These are phyloP conservation scores for Nycticebus coucang DNA, from an alignment of 2,113 vertebrate genomes.

Conservation along the genomic window DNA sequence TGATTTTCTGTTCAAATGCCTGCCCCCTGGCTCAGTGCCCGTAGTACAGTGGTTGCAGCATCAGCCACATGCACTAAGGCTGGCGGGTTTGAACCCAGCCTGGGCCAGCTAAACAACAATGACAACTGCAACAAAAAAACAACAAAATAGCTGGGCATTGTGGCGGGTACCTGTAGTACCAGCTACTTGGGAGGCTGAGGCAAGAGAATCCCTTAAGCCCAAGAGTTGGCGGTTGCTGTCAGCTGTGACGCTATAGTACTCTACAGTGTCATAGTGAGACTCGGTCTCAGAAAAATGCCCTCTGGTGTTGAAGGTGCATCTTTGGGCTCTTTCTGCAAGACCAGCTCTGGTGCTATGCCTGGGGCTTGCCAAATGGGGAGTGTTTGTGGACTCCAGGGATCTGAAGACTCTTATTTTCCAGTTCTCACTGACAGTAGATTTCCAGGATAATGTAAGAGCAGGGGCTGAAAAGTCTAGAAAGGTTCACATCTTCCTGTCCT, in stretches of 20 bases:
- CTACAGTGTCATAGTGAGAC: too few relatives aligned
- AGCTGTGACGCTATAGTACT: too few relatives aligned
- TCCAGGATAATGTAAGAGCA: not conserved
- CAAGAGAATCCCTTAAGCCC: too few relatives aligned
- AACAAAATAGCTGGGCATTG: too few relatives aligned
- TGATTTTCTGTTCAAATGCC: not conserved
- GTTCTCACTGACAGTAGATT: not conserved
- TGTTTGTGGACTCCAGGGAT: not conserved
- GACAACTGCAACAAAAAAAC: too few relatives aligned
- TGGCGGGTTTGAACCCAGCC: too few relatives aligned
- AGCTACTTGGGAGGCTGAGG: too few relatives aligned
- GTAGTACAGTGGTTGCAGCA: too few relatives aligned
- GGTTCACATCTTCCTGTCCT: not conserved
- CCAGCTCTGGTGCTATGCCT: fast-evolving
- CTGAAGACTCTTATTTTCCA: not conserved
- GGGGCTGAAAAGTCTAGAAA: not conserved
- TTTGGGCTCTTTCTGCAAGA: not conserved
- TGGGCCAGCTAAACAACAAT: too few relatives aligned
- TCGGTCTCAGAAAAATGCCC: not conserved
- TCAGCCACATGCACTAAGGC: too few relatives aligned
- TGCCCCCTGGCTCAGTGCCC: slow-evolving; percentile 24
- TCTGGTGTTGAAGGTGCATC: slow-evolving; percentile 7
- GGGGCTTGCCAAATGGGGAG: not conserved
- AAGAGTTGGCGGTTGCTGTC: too few relatives aligned
- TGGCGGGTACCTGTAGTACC: too few relatives aligned